These are phyloP conservation scores for Caenorhabditis sulstoni DNA, from an alignment of 2,888 invertebrate genomes.

Conservation along the genomic window DNA sequence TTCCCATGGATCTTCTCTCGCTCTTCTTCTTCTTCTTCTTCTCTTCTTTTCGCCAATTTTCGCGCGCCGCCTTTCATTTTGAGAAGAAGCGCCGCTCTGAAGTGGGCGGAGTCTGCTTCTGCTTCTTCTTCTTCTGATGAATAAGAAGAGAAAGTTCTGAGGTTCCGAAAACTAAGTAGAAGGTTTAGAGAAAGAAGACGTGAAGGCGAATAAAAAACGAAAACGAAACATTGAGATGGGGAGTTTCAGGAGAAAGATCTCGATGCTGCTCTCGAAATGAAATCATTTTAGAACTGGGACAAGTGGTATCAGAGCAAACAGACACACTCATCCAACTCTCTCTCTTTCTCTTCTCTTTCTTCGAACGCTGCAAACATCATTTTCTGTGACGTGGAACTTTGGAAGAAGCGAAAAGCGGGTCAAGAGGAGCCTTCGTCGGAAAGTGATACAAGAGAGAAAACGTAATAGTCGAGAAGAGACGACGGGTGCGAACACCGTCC, in stretches of 20 bases:
- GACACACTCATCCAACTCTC: neutral
- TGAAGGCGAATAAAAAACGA: constrained; percentile 10
- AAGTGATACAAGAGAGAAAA: no score
- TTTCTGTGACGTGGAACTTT: constrained; percentile 1
- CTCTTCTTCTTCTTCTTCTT: neutral
- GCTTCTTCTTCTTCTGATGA: no score
- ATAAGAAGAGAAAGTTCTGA: neutral
- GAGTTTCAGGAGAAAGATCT: no score
- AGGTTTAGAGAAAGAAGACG: neutral
- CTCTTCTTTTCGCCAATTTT: constrained; percentile 3
- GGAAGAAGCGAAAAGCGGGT: neutral
- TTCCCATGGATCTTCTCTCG: constrained; percentile 25
- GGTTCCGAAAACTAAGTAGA: no score
- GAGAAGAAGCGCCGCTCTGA: neutral
- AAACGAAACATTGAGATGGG: constrained; percentile 5
- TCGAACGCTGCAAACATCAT: no score
- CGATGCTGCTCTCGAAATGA: neutral
- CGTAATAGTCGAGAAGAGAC: constrained; percentile 3
- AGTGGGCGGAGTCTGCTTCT: neutral
- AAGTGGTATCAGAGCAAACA: constrained; percentile 36
- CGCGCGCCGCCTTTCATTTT: constrained; percentile 14
- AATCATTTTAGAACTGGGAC: neutral
- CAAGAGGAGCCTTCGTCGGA: constrained; percentile 8
- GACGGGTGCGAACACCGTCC: constrained; percentile 35
- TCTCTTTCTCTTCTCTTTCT: neutral